Evolutionary conservation across 2,888 invertebrate species (phyloP).

Genomic region (Apoda limacodes): DNA sequence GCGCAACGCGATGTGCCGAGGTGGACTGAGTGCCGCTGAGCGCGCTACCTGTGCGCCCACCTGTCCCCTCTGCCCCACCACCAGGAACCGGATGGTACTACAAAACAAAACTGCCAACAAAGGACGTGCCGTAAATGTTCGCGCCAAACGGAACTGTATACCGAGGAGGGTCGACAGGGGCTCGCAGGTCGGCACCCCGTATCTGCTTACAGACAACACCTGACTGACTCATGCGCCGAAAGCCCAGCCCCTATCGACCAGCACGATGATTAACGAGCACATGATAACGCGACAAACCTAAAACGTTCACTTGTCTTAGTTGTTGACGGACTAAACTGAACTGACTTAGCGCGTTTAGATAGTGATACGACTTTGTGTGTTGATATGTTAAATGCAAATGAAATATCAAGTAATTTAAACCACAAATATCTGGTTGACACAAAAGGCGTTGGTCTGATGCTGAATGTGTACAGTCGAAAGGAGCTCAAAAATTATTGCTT

Average conservation of each 20-base stretch:
- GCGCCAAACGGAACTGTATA: slow-evolving; percentile 38
- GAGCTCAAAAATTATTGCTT: slow-evolving; percentile 52
- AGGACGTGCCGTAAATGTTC: slow-evolving; percentile 68
- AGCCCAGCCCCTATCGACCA: slow-evolving; percentile 26
- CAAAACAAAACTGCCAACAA: slow-evolving; percentile 70
- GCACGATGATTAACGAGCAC: slow-evolving; percentile 23
- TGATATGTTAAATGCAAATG: slow-evolving; percentile 30
- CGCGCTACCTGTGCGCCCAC: slow-evolving; percentile 65
- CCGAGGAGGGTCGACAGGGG: slow-evolving; percentile 37
- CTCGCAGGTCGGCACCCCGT: slow-evolving; percentile 27
- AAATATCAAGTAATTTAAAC: slow-evolving; percentile 31
- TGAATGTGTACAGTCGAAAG: slow-evolving; percentile 42
- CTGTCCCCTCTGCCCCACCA: slow-evolving; percentile 60
- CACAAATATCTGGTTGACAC: slow-evolving; percentile 41
- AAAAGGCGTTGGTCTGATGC: slow-evolving; percentile 34
- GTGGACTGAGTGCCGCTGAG: slow-evolving; percentile 56
- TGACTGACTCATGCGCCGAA: slow-evolving; percentile 44
- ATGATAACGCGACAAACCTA: slow-evolving; percentile 22
- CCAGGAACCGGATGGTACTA: slow-evolving; percentile 68
- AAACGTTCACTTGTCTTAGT: slow-evolving; percentile 27
- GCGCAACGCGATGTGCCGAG: slow-evolving; percentile 55
- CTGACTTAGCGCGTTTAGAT: slow-evolving; percentile 26
- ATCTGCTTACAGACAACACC: slow-evolving; percentile 45
- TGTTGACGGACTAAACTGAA: slow-evolving; percentile 24
- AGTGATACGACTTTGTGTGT: slow-evolving; percentile 29